phyloP scores from a whole-genome alignment of 2,888 invertebrate genomes.

The Polyploca ridens region DNA sequence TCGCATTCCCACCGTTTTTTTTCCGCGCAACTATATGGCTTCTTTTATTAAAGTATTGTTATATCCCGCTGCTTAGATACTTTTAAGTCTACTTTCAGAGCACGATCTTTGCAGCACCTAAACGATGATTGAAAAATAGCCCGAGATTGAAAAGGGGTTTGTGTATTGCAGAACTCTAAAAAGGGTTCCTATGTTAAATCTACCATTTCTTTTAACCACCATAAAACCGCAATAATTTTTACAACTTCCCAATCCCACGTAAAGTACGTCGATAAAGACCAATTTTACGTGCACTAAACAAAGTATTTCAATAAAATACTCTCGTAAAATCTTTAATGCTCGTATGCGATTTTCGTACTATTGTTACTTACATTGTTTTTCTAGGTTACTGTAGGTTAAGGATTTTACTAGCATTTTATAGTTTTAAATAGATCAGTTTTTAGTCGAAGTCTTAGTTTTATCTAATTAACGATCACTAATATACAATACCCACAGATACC shows the following conservation, averaged over 20 bases:
- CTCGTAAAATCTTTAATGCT: constrained; percentile 32
- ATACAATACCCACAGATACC: no score
- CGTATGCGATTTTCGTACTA: constrained; percentile 26
- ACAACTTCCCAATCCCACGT: constrained; percentile 18
- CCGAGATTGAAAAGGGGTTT: not conserved
- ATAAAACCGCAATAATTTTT: constrained; percentile 9
- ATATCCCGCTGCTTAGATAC: no score
- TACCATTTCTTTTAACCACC: not conserved
- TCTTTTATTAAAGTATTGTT: no score
- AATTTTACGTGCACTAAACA: constrained; percentile 31
- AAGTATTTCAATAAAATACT: constrained; percentile 33
- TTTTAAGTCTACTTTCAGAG: no score
- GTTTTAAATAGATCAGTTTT: not conserved
- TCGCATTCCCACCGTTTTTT: no score
- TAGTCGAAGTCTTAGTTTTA: no score
- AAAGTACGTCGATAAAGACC: constrained; percentile 31
- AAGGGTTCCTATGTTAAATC: not conserved
- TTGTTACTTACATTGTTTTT: constrained; percentile 10
- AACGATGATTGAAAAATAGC: not conserved
- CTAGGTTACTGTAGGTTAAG: not conserved
- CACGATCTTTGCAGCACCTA: no score
- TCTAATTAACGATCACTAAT: no score
- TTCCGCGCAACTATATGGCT: no score
- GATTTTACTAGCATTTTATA: no score
- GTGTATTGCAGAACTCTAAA: not conserved